Evolutionary conservation across 2,797 vertebrate genomes (phyloP).

Genomic region (Hybognathus amarus): DNA sequence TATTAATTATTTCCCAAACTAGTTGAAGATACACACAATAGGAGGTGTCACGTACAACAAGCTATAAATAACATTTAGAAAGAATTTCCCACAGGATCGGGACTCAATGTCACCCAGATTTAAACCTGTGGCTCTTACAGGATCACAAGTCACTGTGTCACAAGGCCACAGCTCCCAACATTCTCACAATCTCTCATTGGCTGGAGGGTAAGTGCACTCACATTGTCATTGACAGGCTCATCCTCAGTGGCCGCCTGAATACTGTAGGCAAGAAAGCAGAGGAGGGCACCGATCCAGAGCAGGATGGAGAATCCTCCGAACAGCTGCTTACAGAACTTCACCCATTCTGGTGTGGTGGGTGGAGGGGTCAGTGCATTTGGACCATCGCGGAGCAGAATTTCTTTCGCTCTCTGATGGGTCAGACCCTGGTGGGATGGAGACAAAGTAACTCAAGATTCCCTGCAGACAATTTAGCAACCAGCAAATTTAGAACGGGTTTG

Average conservation of each 20-base stretch:
- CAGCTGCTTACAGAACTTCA: conserved; percentile 95
- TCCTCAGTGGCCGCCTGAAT: conserved; percentile 89
- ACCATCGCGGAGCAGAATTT: conserved; percentile 86
- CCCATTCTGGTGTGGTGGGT: conserved; percentile 91
- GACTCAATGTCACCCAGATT: neutral
- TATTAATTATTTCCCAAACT: neutral
- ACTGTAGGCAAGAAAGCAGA: conserved; percentile 92
- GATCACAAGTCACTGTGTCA: neutral
- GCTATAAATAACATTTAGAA: neutral
- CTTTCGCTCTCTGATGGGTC: conserved; percentile 77
- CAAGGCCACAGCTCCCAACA: neutral
- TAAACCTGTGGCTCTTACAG: neutral
- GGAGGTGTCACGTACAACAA: neutral
- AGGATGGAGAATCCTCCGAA: conserved; percentile 95
- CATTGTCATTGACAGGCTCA: conserved; percentile 89
- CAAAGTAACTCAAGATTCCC: neutral
- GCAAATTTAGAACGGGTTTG: neutral
- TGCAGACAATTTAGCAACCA: neutral
- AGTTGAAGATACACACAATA: neutral
- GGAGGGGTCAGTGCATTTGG: conserved; percentile 90
- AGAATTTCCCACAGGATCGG: neutral
- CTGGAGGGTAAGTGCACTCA: conserved; percentile 68
- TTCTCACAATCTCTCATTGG: neutral
- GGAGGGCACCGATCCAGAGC: conserved; percentile 90
- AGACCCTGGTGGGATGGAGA: conserved; percentile 77